Conservation (phyloP, 2,113 vertebrate species). For the Lasiurus cinereus region DNA sequence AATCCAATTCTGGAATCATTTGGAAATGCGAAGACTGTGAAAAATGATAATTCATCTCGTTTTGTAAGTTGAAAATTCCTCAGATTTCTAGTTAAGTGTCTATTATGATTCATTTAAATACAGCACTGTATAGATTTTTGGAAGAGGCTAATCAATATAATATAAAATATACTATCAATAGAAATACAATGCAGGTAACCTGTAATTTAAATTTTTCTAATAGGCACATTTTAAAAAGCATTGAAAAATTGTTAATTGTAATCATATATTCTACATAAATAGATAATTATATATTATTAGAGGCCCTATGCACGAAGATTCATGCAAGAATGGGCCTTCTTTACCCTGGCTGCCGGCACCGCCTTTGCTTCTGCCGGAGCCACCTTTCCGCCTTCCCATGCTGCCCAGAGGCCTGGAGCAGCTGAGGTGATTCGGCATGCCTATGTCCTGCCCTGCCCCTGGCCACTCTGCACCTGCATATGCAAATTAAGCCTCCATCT, state of each 20-base stretch:
- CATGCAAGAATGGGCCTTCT: too few species aligned
- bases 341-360: too few species aligned
- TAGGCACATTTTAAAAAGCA: neutral
- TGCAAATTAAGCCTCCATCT: too few species aligned
- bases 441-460: too few species aligned
- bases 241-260: neutral
- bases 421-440: too few species aligned
- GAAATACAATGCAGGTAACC: neutral
- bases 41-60: constrained; percentile 99
- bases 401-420: too few species aligned
- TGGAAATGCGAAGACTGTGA: constrained; percentile 99
- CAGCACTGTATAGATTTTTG: constrained; percentile 14
- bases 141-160: neutral
- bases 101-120: neutral
- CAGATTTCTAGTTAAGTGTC: neutral
- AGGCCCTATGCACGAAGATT: too few species aligned
- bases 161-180: neutral
- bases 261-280: neutral
- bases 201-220: constrained; percentile 2
- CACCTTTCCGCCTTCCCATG: too few species aligned
- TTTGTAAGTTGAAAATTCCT: constrained; percentile 93
- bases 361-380: too few species aligned
- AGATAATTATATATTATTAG: neutral
- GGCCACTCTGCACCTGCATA: too few species aligned
- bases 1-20: constrained; percentile 99